phyloP scores from a whole-genome alignment of 2,888 invertebrate species.

The Dryobotodes eremita region DNA sequence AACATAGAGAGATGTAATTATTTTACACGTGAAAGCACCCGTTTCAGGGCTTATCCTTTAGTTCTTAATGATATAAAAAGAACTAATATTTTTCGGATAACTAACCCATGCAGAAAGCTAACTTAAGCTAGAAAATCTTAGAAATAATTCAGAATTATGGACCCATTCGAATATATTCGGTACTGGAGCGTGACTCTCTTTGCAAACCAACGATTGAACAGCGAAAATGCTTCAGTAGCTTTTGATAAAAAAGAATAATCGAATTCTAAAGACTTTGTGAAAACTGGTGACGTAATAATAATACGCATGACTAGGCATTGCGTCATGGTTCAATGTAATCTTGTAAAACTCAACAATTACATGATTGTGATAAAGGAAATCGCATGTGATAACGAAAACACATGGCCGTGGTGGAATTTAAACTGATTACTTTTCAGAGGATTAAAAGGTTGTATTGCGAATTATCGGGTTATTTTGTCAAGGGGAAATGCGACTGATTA shows the following conservation, averaged over 20 bases:
- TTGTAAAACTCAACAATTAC: conserved; percentile 35
- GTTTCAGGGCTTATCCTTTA: background rate
- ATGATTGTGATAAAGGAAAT: conserved; percentile 44
- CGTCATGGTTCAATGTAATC: conserved; percentile 30
- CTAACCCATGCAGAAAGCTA: conserved; percentile 6
- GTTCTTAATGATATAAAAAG: background rate
- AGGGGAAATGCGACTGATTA: no score
- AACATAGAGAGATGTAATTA: background rate
- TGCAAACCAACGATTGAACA: background rate
- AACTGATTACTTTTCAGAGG: conserved; percentile 9
- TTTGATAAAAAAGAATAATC: conserved; percentile 38
- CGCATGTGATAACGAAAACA: conserved; percentile 16
- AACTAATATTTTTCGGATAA: background rate
- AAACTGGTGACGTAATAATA: conserved; percentile 38
- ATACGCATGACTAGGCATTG: conserved; percentile 23
- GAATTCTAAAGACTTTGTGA: conserved; percentile 27
- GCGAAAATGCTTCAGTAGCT: conserved; percentile 15
- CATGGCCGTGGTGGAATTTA: background rate
- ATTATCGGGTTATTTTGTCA: background rate
- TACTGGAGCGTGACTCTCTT: conserved; percentile 21
- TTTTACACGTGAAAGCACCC: background rate
- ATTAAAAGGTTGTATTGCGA: background rate
- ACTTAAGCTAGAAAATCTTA: background rate
- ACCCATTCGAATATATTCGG: conserved; percentile 18
- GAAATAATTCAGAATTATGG: conserved; percentile 6